These are phyloP conservation scores for Gobius niger DNA, from an alignment of 2,113 vertebrate species.

Conservation along the genomic window DNA sequence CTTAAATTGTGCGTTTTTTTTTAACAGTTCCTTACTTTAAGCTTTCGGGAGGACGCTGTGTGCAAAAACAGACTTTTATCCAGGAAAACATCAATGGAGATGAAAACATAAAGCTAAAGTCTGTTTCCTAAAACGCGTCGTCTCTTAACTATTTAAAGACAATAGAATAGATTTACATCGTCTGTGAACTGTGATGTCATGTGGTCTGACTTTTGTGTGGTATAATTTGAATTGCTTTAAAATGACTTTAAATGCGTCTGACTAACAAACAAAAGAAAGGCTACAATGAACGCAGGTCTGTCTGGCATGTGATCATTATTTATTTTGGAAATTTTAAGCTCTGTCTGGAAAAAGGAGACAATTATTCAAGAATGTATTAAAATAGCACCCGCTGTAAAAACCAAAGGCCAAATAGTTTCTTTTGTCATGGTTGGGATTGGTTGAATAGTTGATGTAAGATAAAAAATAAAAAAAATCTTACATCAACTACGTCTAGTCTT, in stretches of 20 bases:
- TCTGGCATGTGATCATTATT: conserved; percentile 4
- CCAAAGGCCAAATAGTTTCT: background rate
- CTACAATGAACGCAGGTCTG: background rate
- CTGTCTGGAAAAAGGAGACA: conserved; percentile 5
- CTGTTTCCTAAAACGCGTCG: too few relatives aligned
- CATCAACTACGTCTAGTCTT: background rate
- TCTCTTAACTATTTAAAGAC: background rate
- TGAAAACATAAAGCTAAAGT: background rate
- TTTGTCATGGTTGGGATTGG: background rate
- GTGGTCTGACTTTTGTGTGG: conserved; percentile 1
- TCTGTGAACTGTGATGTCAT: conserved; percentile 1
- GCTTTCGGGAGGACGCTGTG: too few relatives aligned
- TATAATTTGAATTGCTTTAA: background rate
- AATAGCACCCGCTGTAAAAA: background rate
- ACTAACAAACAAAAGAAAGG: background rate
- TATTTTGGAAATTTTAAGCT: conserved; percentile 8
- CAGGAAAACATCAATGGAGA: too few relatives aligned
- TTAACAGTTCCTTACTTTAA: too few relatives aligned
- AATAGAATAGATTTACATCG: background rate
- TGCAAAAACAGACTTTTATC: too few relatives aligned
- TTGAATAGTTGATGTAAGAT: background rate
- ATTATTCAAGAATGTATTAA: background rate
- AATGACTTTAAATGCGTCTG: conserved; percentile 5
- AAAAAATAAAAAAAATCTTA: background rate
- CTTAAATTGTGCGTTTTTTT: too few relatives aligned